phyloP scores from a whole-genome alignment of 2,113 vertebrate genomes.

The Daphoenositta chrysoptera region DNA sequence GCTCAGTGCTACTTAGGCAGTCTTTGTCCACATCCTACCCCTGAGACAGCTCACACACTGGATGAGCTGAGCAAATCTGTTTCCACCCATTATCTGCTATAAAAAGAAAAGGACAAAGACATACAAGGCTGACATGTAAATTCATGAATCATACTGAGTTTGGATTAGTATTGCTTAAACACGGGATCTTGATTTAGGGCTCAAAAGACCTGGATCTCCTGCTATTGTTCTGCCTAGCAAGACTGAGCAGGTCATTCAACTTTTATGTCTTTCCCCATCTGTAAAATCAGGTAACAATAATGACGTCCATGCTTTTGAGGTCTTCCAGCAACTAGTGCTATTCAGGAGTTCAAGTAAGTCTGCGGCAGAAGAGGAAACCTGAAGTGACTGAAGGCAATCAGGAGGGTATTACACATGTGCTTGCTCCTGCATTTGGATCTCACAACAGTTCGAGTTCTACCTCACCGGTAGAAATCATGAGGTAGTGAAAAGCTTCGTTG shows the following conservation, averaged over 20 bases:
- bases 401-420: background rate
- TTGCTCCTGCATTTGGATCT: background rate
- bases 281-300: background rate
- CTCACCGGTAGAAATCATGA: background rate
- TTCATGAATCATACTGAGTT: background rate
- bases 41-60: background rate
- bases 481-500: background rate
- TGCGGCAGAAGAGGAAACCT: background rate
- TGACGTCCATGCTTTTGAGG: fast-evolving
- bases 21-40: background rate
- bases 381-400: background rate
- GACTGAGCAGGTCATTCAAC: background rate
- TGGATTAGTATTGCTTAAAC: background rate
- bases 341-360: background rate
- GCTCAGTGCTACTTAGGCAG: background rate
- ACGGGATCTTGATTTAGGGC: background rate
- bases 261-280: background rate
- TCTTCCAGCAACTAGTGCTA: background rate
- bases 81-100: background rate
- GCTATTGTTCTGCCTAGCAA: background rate
- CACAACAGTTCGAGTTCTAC: background rate
- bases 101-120: background rate
- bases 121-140: background rate
- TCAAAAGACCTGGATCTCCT: background rate
- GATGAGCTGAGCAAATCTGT: background rate